Conservation (phyloP, 1,140 invertebrate species). For the Pachypsylla venusta region DNA sequence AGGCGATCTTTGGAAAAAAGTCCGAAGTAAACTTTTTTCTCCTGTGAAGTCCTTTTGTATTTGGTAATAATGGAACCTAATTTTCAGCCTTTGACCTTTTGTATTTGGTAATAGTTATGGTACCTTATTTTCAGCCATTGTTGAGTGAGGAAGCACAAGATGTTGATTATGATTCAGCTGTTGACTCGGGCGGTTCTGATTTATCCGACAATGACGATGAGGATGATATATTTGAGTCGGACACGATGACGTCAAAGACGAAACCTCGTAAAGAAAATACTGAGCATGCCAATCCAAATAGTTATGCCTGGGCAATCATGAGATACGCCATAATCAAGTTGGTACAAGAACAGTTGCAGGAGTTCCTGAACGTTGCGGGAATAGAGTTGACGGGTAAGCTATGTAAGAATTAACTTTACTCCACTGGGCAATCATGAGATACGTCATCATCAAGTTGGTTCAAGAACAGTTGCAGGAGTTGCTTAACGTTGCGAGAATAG, state of each 20-base stretch:
- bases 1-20: too few relatives aligned
- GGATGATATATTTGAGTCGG: constrained; percentile 55
- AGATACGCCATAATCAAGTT: constrained; percentile 73
- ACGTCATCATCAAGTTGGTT: constrained; percentile 70
- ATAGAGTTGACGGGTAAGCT: constrained; percentile 79
- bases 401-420: too few relatives aligned
- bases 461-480: constrained; percentile 64
- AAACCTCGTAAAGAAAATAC: constrained; percentile 43
- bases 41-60: too few relatives aligned
- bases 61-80: too few relatives aligned
- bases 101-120: too few relatives aligned
- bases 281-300: constrained; percentile 81
- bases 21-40: too few relatives aligned
- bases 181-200: constrained; percentile 62
- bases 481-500: constrained; percentile 70
- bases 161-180: constrained; percentile 75
- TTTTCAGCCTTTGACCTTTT: too few relatives aligned
- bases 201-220: constrained; percentile 55
- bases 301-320: constrained; percentile 82
- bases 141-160: constrained; percentile 46
- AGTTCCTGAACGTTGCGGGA: constrained; percentile 68
- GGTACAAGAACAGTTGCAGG: constrained; percentile 59
- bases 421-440: constrained; percentile 84
- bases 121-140: constrained; percentile 46
- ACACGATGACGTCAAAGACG: constrained; percentile 31